Evolutionary conservation across 2,113 vertebrate species (phyloP).

Genomic region (Oryzias melastigma): DNA sequence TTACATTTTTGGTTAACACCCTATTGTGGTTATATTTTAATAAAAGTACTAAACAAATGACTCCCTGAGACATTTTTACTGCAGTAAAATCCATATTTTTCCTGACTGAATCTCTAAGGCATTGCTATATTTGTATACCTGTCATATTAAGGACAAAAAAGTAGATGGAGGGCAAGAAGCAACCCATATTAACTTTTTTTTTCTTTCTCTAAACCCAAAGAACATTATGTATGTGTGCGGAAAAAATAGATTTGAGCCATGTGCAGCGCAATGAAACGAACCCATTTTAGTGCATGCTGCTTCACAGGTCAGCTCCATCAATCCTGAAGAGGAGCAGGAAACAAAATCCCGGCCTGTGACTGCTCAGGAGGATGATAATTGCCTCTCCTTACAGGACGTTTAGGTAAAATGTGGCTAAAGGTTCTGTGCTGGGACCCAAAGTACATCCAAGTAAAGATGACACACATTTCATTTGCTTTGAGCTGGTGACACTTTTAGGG

Average conservation of each 20-base stretch:
- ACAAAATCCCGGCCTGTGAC: neutral
- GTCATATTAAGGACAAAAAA: constrained; percentile 19
- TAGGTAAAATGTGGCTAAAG: constrained; percentile 5
- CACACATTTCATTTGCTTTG: constrained; percentile 17
- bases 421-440: neutral
- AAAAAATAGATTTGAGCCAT: neutral
- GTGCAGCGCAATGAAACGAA: neutral
- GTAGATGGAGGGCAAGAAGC: neutral
- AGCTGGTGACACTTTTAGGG: neutral
- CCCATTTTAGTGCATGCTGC: neutral
- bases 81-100: neutral
- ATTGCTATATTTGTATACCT: constrained; percentile 30
- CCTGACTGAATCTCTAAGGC: constrained; percentile 29
- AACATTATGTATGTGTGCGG: neutral
- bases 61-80: too few species aligned
- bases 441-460: constrained; percentile 5
- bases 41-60: too few species aligned
- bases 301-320: constrained; percentile 7
- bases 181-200: constrained; percentile 17
- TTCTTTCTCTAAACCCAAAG: neutral
- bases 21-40: too few species aligned
- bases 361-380: constrained; percentile 11
- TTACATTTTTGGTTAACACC: too few species aligned
- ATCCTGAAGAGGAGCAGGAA: neutral
- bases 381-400: constrained; percentile 1